Percentiles rank a stretch among this genome's conserved stretches.
These are phyloP conservation scores for Drepanosiphum platanoidis DNA, from an alignment of 2,888 invertebrate species.

Conservation along the genomic window DNA sequence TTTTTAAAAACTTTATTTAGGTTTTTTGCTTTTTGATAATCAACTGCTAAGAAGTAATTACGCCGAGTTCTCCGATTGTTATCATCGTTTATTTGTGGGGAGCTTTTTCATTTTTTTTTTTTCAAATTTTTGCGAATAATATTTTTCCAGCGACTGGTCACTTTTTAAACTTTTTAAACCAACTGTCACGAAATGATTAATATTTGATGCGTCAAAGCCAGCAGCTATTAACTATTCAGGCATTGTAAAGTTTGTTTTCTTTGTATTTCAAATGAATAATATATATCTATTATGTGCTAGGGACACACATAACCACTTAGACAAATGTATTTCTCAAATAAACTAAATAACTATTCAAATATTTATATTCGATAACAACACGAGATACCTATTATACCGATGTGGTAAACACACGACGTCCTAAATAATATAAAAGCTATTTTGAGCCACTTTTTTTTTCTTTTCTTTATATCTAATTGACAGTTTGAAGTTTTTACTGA, in stretches of 20 bases:
- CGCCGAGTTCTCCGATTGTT: not conserved
- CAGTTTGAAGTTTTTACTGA: not conserved
- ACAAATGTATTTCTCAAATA: conserved; percentile 49
- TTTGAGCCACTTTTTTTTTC: not conserved
- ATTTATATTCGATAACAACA: conserved; percentile 28
- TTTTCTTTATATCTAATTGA: not conserved
- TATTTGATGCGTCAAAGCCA: conserved; percentile 7
- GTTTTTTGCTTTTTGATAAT: not conserved
- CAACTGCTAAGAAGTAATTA: too few relatives aligned
- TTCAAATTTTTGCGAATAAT: not conserved
- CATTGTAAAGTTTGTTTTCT: conserved; percentile 36
- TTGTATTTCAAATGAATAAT: conserved; percentile 35
- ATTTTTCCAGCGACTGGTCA: not conserved
- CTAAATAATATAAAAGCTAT: conserved; percentile 27
- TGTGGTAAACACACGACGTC: not conserved
- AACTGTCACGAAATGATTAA: conserved; percentile 21
- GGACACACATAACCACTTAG: conserved; percentile 45
- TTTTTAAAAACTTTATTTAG: not conserved
- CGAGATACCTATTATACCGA: not conserved
- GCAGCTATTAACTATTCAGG: conserved; percentile 23
- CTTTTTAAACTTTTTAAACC: conserved; percentile 28
- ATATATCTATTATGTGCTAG: conserved; percentile 11
- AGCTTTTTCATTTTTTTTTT: not conserved
- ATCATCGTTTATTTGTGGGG: not conserved
- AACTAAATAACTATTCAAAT: conserved; percentile 44